Percentiles rank a stretch among this genome's conserved stretches.
These are phyloP conservation scores for Sympetrum striolatum DNA, from an alignment of 2,888 invertebrate species.

Conservation along the genomic window DNA sequence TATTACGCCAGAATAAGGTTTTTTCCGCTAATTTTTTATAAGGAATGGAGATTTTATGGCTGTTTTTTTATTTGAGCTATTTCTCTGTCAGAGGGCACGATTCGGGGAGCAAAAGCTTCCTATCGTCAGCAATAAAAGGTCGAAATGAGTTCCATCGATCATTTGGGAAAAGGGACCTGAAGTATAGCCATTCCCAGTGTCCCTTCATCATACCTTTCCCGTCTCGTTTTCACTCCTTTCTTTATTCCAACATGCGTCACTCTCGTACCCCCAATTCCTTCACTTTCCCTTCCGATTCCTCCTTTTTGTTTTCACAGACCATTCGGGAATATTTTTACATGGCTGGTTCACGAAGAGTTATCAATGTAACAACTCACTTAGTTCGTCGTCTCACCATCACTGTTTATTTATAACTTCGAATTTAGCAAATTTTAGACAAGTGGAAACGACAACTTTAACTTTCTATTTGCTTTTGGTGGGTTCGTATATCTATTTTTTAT, in stretches of 20 bases:
- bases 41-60: not conserved
- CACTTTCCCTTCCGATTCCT: not conserved
- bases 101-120: not conserved
- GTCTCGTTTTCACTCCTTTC: not conserved
- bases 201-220: not conserved
- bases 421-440: too few relatives aligned
- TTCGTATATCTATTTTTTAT: too few relatives aligned
- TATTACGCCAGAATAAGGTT: not conserved
- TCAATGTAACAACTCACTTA: too few relatives aligned
- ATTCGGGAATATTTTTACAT: too few relatives aligned
- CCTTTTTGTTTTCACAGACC: not conserved
- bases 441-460: too few relatives aligned
- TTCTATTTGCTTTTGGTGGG: too few relatives aligned
- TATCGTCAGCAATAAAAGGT: not conserved
- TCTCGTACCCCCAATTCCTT: not conserved
- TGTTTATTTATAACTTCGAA: too few relatives aligned
- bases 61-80: not conserved
- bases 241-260: not conserved
- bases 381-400: too few relatives aligned
- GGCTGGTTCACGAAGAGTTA: too few relatives aligned
- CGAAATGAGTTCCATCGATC: not conserved
- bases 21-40: not conserved
- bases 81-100: not conserved
- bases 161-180: not conserved
- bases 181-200: not conserved